Conservation (phyloP, 2,113 vertebrate species). For the Leiothrix lutea region DNA sequence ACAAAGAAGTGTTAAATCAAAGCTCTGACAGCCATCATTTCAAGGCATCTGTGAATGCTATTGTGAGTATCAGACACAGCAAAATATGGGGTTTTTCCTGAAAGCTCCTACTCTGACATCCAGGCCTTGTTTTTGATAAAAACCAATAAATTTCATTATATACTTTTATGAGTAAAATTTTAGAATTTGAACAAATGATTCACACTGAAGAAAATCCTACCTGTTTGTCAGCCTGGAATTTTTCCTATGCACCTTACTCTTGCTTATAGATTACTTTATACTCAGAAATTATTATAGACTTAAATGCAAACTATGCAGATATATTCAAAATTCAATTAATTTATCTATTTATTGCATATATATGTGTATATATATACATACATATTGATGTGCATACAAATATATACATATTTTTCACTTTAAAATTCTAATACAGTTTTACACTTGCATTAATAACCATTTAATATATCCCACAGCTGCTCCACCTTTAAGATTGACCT, state of each 20-base stretch:
- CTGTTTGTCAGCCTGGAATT: background rate
- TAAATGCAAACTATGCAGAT: background rate
- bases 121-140: background rate
- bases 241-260: background rate
- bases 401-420: background rate
- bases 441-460: background rate
- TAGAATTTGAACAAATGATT: background rate
- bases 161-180: background rate
- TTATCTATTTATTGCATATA: background rate
- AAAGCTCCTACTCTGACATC: background rate
- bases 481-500: background rate
- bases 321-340: background rate
- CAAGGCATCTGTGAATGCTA: background rate
- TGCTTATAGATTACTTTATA: background rate
- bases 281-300: background rate
- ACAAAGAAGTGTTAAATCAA: background rate
- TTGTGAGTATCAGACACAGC: background rate
- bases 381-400: background rate
- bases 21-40: background rate
- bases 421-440: background rate
- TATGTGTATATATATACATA: background rate
- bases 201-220: background rate
- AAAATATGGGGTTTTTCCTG: accelerated
- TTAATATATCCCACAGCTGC: background rate
- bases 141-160: accelerated